Conservation (phyloP, 2,797 vertebrate species). For the Rhyacichthys aspro region DNA sequence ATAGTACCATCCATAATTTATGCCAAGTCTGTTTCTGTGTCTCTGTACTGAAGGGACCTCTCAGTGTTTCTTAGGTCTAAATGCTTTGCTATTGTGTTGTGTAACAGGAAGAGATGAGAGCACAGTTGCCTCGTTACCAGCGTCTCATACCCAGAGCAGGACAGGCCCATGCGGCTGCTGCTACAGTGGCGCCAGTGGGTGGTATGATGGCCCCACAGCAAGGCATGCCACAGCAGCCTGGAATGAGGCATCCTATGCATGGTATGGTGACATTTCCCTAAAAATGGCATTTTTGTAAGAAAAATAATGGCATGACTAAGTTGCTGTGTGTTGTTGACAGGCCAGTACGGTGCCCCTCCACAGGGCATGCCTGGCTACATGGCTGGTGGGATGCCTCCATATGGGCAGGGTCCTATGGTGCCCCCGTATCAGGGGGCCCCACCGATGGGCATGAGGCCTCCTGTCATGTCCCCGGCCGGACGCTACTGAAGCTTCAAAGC, state of each 20-base stretch:
- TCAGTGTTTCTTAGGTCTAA: constrained; percentile 54
- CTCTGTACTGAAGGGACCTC: constrained; percentile 52
- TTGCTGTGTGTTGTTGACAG: constrained; percentile 67
- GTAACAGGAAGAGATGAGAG: constrained; percentile 93
- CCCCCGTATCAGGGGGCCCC: constrained; percentile 95
- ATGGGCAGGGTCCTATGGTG: constrained; percentile 96
- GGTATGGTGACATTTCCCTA: constrained; percentile 72
- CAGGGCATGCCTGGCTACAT: constrained; percentile 96
- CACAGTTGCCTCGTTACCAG: constrained; percentile 96
- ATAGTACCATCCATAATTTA: constrained; percentile 24
- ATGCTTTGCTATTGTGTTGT: constrained; percentile 45
- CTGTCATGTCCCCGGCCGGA: constrained; percentile 98
- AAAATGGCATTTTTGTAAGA: neutral
- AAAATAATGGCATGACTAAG: neutral
- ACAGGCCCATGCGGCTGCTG: constrained; percentile 87
- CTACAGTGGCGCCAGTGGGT: constrained; percentile 88
- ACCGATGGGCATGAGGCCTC: constrained; percentile 98
- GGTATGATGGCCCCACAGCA: constrained; percentile 94
- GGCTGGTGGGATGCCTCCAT: constrained; percentile 95
- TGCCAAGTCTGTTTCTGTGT: constrained; percentile 43
- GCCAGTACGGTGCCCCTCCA: constrained; percentile 95
- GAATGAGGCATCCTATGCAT: constrained; percentile 97
- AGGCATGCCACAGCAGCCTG: constrained; percentile 92
- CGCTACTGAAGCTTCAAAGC: constrained; percentile 93
- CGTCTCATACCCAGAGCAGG: constrained; percentile 90